A percentile compares a stretch with the other conserved stretches of the same genome.
Conservation (phyloP, 1,140 invertebrate species). For the Drosophila lini region DNA sequence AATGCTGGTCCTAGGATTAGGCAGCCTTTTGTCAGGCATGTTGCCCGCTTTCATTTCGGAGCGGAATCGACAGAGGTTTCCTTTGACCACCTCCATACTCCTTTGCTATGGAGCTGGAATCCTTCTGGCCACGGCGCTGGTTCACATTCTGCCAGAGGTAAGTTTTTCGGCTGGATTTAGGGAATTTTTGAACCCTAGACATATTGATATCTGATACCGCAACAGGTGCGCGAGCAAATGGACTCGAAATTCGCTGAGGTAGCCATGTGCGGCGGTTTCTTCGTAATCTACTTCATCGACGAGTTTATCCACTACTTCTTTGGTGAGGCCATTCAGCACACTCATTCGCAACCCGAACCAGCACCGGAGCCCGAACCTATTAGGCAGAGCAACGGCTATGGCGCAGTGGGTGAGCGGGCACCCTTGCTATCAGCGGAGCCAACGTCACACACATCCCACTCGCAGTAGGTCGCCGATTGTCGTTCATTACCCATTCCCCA, state of each 20-base stretch:
- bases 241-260: slow-evolving; percentile 88
- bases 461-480: slow-evolving; percentile 37
- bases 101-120: slow-evolving; percentile 94
- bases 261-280: slow-evolving; percentile 90
- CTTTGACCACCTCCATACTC: slow-evolving; percentile 87
- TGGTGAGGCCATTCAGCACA: slow-evolving; percentile 83
- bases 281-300: slow-evolving; percentile 91
- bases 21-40: slow-evolving; percentile 89
- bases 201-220: slow-evolving; percentile 3
- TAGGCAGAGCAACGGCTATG: slow-evolving; percentile 38
- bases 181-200: not conserved
- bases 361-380: slow-evolving; percentile 2
- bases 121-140: slow-evolving; percentile 91
- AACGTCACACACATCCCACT: slow-evolving; percentile 20
- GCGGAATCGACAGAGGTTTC: slow-evolving; percentile 85
- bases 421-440: slow-evolving; percentile 49
- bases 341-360: slow-evolving; percentile 45
- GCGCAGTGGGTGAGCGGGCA: slow-evolving; percentile 50
- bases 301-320: slow-evolving; percentile 89
- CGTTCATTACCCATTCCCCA: not conserved
- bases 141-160: slow-evolving; percentile 94
- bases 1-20: slow-evolving; percentile 88
- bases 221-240: slow-evolving; percentile 84
- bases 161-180: slow-evolving; percentile 39
- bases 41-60: slow-evolving; percentile 87